Conservation (phyloP, 2,797 vertebrate species). For the Sebastes reedi region DNA sequence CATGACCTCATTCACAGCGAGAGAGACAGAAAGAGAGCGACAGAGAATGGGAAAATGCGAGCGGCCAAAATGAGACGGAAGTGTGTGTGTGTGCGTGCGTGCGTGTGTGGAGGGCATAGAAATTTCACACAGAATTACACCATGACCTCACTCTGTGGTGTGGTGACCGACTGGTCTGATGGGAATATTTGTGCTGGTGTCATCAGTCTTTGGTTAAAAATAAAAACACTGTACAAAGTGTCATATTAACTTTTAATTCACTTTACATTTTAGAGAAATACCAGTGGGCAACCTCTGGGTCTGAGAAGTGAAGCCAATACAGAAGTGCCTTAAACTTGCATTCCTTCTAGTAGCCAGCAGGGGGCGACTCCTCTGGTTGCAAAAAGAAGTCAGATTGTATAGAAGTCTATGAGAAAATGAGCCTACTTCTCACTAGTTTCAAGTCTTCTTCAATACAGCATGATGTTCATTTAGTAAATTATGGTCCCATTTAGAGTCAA, state of each 20-base stretch:
- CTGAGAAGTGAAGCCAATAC: too few relatives aligned
- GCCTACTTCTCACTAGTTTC: too few relatives aligned
- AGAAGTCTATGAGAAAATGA: too few relatives aligned
- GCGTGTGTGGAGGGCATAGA: background rate
- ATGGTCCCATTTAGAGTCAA: too few relatives aligned
- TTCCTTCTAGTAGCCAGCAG: too few relatives aligned
- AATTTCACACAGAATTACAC: conserved; percentile 21
- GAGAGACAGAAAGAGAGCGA: conserved; percentile 5
- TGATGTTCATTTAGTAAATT: too few relatives aligned
- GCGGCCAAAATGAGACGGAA: conserved; percentile 23
- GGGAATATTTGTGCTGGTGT: conserved; percentile 17
- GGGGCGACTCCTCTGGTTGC: too few relatives aligned
- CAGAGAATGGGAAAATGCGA: conserved; percentile 36
- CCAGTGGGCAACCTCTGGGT: too few relatives aligned
- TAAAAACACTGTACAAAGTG: background rate
- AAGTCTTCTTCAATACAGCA: too few relatives aligned
- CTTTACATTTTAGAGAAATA: background rate
- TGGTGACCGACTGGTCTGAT: background rate
- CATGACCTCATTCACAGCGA: conserved; percentile 71
- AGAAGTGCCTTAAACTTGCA: too few relatives aligned
- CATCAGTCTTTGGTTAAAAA: conserved; percentile 23
- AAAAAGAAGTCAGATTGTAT: too few relatives aligned
- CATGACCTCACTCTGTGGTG: conserved; percentile 48
- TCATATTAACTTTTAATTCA: background rate
- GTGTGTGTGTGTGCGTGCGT: background rate